Conservation (phyloP, 2,113 vertebrate species). For the Australoheros scitulus region DNA sequence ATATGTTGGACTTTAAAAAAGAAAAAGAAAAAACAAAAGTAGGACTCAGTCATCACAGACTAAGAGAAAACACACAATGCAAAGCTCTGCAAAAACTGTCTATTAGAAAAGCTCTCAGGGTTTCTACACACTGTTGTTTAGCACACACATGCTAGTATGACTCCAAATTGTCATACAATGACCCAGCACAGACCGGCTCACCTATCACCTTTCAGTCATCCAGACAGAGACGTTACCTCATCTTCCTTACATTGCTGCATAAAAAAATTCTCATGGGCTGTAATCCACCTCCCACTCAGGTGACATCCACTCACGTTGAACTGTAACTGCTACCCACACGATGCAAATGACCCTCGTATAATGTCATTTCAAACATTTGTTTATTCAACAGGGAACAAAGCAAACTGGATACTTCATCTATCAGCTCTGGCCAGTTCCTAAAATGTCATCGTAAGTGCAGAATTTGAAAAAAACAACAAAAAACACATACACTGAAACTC, state of each 20-base stretch:
- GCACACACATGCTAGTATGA: slow-evolving; percentile 21
- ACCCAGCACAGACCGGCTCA: slow-evolving; percentile 38
- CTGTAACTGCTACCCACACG: neutral
- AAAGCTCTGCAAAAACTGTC: neutral
- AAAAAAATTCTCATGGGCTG: slow-evolving; percentile 38
- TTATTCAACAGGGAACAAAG: neutral
- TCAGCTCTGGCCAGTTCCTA: neutral
- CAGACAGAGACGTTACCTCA: slow-evolving; percentile 73
- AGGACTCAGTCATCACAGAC: neutral
- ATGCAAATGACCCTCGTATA: neutral
- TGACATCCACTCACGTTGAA: slow-evolving; percentile 20
- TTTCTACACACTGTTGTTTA: neutral
- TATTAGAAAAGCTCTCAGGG: neutral
- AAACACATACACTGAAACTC: neutral
- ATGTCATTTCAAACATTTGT: neutral
- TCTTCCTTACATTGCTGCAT: slow-evolving; percentile 46
- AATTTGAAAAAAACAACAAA: neutral
- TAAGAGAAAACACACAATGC: neutral
- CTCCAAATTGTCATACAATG: slow-evolving; percentile 17
- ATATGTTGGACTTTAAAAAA: neutral
- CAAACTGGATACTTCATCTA: neutral
- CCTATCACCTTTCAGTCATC: slow-evolving; percentile 70
- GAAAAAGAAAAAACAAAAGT: neutral
- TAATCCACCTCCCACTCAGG: slow-evolving; percentile 43
- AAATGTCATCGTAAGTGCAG: neutral